A percentile compares a stretch with the other conserved stretches of the same genome.
These are phyloP conservation scores for Arrhopalites spinosus DNA, from an alignment of 2,888 invertebrate species.

Conservation along the genomic window DNA sequence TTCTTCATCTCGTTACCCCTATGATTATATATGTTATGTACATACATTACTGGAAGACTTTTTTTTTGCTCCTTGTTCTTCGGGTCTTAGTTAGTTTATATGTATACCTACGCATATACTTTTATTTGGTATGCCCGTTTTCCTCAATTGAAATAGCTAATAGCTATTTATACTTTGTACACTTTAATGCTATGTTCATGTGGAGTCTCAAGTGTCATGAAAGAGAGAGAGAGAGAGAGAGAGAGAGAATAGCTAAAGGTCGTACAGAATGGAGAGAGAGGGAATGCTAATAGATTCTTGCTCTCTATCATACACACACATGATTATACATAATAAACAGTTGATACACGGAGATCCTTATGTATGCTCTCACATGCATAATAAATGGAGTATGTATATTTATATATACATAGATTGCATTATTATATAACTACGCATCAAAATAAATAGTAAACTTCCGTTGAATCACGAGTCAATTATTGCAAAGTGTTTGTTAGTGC, in stretches of 20 bases:
- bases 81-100: not conserved
- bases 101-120: constrained; percentile 20
- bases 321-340: not conserved
- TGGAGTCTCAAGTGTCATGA: constrained; percentile 29
- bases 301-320: constrained; percentile 1
- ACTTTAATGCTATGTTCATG: constrained; percentile 23
- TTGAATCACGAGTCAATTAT: not conserved
- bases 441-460: constrained; percentile 5
- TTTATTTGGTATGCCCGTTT: constrained; percentile 27
- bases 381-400: not conserved
- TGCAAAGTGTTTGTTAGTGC: no score
- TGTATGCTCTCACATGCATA: no score
- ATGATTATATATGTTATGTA: not conserved
- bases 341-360: no score
- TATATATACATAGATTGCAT: not conserved
- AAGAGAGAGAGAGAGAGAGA: not conserved
- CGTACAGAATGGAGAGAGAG: not conserved
- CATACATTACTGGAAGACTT: not conserved
- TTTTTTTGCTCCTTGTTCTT: not conserved
- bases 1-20: not conserved
- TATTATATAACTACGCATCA: constrained; percentile 7
- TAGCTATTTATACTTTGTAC: constrained; percentile 23
- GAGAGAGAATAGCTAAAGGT: constrained; percentile 13
- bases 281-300: not conserved
- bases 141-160: constrained; percentile 19